Base-by-base conservation (phyloP, 37 sponge, comb jelly and placozoan genomes). In the Geodia barretti region DNA sequence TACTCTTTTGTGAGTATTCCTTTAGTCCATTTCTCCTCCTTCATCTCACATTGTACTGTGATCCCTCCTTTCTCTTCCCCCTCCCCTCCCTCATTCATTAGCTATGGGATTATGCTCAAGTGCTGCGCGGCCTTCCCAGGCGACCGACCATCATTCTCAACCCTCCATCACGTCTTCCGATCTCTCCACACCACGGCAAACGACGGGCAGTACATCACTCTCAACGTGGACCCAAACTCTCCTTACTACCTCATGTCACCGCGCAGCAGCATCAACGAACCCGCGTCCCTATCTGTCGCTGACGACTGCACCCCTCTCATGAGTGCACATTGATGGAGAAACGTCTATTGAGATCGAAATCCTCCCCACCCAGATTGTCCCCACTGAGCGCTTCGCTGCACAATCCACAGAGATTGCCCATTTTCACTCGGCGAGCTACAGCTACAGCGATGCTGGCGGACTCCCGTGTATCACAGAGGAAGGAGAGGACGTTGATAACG, bases 81-180 rank as follows among this genome's bases (percentile, higher is more conserved):
- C n/a, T n/a, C n/a, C n/a, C n/a, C n/a, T n/a, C n/a, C n/a, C n/a
- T n/a, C n/a, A n/a, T n/a, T n/a, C n/a, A n/a, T n/a, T 78, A 92
- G 92, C 43, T 87, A 87, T 39, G 71, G 74, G 9, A 43, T 87
- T 26, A 92, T 92, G 84, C 40, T 62, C 26, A 62, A 75, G 39
- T 92, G 92, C 68, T 92, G 92, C 84, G 60, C 69, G 0, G 84
- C 58, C 19, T 40, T 66, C 21, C 72, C 80, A 0, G 23, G n/a
- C 19, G 68, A 79, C 8, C 25, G 92, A 32, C 92, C 88, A 34
- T 41, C 62, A 14, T 87, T 92, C 81, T 59, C 70, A 21, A 58
- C 39, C 4, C 85, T 92, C 8, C 72, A 64, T 23, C 58, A 68
- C 14, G 34, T 36, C 25, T 72, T 60, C 38, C 61, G 24, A 26